Conservation (phyloP, 2,797 vertebrate species). For the Chelon labrosus region DNA sequence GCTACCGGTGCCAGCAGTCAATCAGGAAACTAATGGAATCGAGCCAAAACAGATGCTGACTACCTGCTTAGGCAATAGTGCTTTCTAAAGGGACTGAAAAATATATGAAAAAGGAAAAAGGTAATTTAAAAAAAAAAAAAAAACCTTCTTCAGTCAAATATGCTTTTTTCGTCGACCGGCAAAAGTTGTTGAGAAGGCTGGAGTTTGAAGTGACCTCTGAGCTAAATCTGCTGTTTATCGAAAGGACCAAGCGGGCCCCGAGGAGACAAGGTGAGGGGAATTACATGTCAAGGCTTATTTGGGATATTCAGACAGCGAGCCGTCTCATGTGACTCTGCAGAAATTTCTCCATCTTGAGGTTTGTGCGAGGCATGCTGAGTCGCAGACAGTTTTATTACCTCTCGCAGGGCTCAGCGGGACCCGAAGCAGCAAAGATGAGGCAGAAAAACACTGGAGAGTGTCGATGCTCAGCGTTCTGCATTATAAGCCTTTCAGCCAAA, state of each 20-base stretch:
- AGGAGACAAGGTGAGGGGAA: slow-evolving; percentile 69
- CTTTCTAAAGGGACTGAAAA: slow-evolving; percentile 6
- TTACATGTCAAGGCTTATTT: slow-evolving; percentile 77
- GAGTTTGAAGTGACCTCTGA: slow-evolving; percentile 51
- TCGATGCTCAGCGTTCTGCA: slow-evolving; percentile 14
- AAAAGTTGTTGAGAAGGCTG: slow-evolving; percentile 34
- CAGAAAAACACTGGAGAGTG: background rate
- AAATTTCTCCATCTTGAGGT: slow-evolving; percentile 45
- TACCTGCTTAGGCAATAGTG: slow-evolving; percentile 51
- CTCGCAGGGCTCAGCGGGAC: slow-evolving; percentile 42
- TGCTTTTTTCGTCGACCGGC: slow-evolving; percentile 7
- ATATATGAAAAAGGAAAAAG: background rate
- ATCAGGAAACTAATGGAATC: slow-evolving; percentile 66
- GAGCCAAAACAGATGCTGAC: slow-evolving; percentile 65
- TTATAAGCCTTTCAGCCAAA: slow-evolving; percentile 17
- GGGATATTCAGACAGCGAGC: slow-evolving; percentile 50
- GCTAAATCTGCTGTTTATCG: slow-evolving; percentile 62
- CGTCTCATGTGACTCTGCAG: slow-evolving; percentile 53
- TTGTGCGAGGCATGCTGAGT: slow-evolving; percentile 34
- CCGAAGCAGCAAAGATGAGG: slow-evolving; percentile 19
- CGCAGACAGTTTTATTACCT: slow-evolving; percentile 51
- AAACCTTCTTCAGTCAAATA: slow-evolving; percentile 29
- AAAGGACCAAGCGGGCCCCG: slow-evolving; percentile 54
- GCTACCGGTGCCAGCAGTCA: slow-evolving; percentile 38
- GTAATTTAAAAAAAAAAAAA: slow-evolving; percentile 2